Base-by-base conservation (phyloP, 1,140 invertebrate genomes). In the Druon quercuslanigerum region DNA sequence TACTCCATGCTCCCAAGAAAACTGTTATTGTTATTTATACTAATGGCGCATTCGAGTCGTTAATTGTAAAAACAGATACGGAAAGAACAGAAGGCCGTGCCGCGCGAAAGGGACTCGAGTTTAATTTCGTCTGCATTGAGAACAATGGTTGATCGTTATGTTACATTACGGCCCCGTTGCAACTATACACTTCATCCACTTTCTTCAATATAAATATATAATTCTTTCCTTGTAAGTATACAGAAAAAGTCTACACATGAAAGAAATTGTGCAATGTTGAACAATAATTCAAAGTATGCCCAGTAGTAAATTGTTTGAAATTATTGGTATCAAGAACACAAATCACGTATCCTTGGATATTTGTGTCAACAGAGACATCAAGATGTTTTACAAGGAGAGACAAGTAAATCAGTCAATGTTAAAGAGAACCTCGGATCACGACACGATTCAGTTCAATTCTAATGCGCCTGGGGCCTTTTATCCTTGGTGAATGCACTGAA, bases 361-460 rank as follows among this genome's bases (percentile, higher is more conserved):
- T 66, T 33, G 57, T 66, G 57, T 66, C 57, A 66, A 11, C 57
- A 14, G 14, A 33, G 25, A 66, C 57, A 66, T 66, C 20, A 33
- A 66, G 20, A 66, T 66, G 57, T 66, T 66, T 66, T 66, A 66
- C 25, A 66, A 57, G 17, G 9, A 57, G 17, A 54, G 52, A 54
- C 52, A 54, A 54, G 52, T 54, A 54, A 54, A 54, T 54, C 52
- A 54, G 52, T 54, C 19, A 54, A 54, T 54, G 72, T 57, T 3
- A 40, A n/a, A 56, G 52, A 40, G 17, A 54, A 40, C 19, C 51
- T 19, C 51, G 16, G 79, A 72, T 77, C 77, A 79, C 71, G 70
- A 71, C 57, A 73, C 50, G 75, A 76, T 85, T 82, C 84, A 66
- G 86, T 86, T 86, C 84, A 86, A 86, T 86, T 86, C 85, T 86